Conservation (phyloP, 2,888 invertebrate genomes). For the Dasypolia templi region DNA sequence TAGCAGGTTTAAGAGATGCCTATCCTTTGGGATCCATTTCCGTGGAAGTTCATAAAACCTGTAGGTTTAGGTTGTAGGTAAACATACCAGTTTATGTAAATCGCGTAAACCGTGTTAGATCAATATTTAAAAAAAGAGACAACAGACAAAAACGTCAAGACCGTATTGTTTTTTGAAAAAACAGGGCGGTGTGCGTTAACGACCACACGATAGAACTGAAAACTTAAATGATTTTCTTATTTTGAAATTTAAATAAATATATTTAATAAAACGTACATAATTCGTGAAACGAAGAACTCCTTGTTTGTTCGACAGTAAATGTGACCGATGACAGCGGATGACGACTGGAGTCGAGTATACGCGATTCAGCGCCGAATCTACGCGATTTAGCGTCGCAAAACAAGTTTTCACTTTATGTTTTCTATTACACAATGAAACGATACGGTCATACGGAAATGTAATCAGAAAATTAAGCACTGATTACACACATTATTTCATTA, state of each 20-base stretch:
- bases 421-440: background rate
- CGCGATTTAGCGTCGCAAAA: background rate
- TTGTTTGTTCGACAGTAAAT: background rate
- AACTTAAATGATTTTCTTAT: background rate
- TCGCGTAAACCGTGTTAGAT: constrained; percentile 8
- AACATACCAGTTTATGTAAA: constrained; percentile 26
- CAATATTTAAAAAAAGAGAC: constrained; percentile 19
- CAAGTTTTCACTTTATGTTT: background rate
- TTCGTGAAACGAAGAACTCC: background rate
- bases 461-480: constrained; percentile 60
- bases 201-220: background rate
- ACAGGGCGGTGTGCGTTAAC: background rate
- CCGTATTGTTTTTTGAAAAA: background rate
- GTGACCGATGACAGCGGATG: background rate
- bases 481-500: constrained; percentile 65
- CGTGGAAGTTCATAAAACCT: constrained; percentile 27
- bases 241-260: background rate
- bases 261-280: background rate
- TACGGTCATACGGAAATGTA: constrained; percentile 39
- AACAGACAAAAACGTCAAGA: background rate
- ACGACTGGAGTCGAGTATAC: too few species aligned
- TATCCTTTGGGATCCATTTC: constrained; percentile 17
- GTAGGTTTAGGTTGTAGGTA: constrained; percentile 1
- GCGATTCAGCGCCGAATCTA: background rate
- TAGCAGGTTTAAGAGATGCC: constrained; percentile 24